These are phyloP conservation scores for Terebella lapidaria DNA, from an alignment of 2,888 invertebrate species.

Conservation along the genomic window DNA sequence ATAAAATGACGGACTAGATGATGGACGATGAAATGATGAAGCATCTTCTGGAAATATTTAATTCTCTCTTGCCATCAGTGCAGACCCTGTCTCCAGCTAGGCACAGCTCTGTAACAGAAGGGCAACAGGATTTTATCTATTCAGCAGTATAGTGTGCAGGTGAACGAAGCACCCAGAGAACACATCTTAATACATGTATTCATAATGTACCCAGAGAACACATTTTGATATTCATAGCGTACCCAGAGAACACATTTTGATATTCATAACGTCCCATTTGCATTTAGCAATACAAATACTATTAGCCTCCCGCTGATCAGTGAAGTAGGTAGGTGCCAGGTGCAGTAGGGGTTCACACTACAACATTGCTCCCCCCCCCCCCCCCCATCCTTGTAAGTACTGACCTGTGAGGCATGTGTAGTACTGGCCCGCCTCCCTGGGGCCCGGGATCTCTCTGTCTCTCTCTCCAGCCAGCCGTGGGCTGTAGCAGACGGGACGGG, in stretches of 20 bases:
- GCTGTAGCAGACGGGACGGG: conserved; percentile 41
- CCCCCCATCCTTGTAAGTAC: neutral
- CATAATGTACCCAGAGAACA: too few species aligned
- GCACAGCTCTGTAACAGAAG: conserved; percentile 33
- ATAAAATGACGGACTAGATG: too few species aligned
- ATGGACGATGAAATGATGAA: too few species aligned
- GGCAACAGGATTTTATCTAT: neutral
- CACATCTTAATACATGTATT: too few species aligned
- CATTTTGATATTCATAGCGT: too few species aligned
- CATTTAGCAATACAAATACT: too few species aligned
- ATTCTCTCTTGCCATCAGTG: conserved; percentile 9
- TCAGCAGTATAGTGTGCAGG: neutral
- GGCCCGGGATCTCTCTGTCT: conserved; percentile 38
- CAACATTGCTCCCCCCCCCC: too few species aligned
- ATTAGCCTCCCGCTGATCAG: neutral
- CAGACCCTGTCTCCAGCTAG: conserved; percentile 41
- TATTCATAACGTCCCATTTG: too few species aligned
- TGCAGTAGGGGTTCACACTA: neutral
- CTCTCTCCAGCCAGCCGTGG: conserved; percentile 47
- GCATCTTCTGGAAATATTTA: too few species aligned
- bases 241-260: too few species aligned
- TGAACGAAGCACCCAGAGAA: too few species aligned
- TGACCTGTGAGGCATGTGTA: conserved; percentile 47
- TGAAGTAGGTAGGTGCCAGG: neutral
- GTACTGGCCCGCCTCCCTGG: conserved; percentile 33